phyloP scores from a whole-genome alignment of 2,797 vertebrate genomes.

The Paramormyrops hopkinsi region DNA sequence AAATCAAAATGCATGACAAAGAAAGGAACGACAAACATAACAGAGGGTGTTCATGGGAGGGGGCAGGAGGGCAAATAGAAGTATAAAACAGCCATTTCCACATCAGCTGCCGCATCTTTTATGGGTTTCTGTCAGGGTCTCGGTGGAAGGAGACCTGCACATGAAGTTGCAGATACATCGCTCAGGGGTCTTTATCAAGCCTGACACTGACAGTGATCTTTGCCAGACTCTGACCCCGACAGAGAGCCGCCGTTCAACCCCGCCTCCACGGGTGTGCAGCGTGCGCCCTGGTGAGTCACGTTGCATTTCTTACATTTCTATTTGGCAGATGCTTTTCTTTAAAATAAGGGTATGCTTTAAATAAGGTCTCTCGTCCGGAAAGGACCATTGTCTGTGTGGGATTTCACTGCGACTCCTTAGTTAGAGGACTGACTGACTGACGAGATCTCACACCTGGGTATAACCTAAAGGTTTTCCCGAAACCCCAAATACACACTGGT shows the following conservation, averaged over 20 bases:
- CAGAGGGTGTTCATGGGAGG: not conserved
- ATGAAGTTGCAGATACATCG: not conserved
- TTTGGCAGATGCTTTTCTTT: not conserved
- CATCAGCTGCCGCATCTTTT: not conserved
- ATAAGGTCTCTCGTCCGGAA: not conserved
- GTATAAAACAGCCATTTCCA: slow-evolving; percentile 9
- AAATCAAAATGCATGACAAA: not conserved
- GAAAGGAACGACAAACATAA: not conserved
- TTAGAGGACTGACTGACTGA: not conserved
- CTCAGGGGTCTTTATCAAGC: not conserved
- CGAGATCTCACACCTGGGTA: not conserved
- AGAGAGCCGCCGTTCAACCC: not conserved
- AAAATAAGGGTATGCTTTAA: not conserved
- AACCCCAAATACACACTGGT: not conserved
- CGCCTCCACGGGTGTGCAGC: not conserved
- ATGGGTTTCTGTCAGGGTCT: not conserved
- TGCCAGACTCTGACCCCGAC: not conserved
- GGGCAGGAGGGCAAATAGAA: not conserved
- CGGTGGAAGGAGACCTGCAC: not conserved
- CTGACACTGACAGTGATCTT: not conserved
- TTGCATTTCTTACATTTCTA: not conserved
- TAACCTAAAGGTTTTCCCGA: not conserved
- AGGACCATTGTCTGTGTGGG: not conserved
- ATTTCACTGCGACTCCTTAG: not conserved
- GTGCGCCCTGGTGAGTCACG: slow-evolving; percentile 9